Evolutionary conservation across 2,113 vertebrate genomes (phyloP), one percentile per base, ranked within the genome.

Genomic region (Ophiodon elongatus): DNA sequence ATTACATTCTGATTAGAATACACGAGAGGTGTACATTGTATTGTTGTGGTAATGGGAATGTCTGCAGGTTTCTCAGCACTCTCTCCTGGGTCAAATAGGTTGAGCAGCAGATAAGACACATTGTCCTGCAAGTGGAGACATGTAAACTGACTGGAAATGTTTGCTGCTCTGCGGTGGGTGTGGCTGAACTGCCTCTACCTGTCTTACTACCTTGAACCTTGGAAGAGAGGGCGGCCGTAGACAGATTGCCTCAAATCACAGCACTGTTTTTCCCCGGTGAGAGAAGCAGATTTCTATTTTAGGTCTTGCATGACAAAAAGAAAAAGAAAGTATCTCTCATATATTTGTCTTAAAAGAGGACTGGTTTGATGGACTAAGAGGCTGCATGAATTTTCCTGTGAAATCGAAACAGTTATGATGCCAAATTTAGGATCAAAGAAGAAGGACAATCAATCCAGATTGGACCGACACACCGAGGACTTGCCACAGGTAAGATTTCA

Each of bases 401-500:
- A 43, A 1, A 43, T 15, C 39, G 13, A 23, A 71, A 52, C 8
- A 21, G 37, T 23, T 0, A 76, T 25, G 23, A 91, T 92, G 88
- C 68, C 69, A 23, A 81, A 45, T 89, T 88, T 85, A 85, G 88
- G 88, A 74, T 8, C 54, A 11, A 93, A 80, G 84, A 93, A 84
- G 79, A 94, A 83, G 29, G 88, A 91, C 23, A 81, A 29, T 60
- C 9, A 1, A 0, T 4, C 80, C 73, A 91, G 54, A 64, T 71
- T 88, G 83, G 90, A 91, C 0, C 77, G 33, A 76, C 0, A 10
- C 50, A 35, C 2, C 0, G 65, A 57, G 1, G 52, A 80, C 39
- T 1, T 93, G 27, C 93, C 93, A 15, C 87, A 93, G 93, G 94
- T 94, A 88, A 78, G 90, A 88, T 15, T 72, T n/a, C 3, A 41